Evolutionary conservation across 2,888 invertebrate genomes (phyloP).

Genomic region (Tetranychus truncatus): DNA sequence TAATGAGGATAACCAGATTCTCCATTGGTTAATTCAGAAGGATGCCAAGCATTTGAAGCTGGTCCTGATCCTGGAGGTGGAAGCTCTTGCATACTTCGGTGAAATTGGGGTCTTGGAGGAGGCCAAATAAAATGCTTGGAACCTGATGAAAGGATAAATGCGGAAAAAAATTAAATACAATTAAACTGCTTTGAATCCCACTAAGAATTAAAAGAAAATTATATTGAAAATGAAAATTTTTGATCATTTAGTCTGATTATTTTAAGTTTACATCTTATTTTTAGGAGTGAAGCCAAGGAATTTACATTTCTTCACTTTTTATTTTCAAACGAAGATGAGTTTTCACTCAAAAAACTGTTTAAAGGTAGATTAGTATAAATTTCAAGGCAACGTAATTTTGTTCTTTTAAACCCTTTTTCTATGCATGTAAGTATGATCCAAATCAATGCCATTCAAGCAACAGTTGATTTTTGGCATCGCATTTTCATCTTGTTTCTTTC

Average conservation of each 20-base stretch:
- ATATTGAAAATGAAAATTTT: no score
- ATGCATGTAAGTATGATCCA: not conserved
- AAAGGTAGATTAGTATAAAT: not conserved
- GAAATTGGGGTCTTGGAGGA: slow-evolving; percentile 3
- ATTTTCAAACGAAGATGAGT: not conserved
- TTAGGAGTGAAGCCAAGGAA: not conserved
- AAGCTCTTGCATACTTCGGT: slow-evolving; percentile 6
- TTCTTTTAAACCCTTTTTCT: not conserved
- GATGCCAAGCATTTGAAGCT: slow-evolving; percentile 13
- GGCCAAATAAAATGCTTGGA: slow-evolving; percentile 12
- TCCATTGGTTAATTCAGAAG: not conserved
- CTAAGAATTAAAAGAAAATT: not conserved
- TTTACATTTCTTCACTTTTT: not conserved
- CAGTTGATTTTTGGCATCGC: not conserved
- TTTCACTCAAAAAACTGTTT: not conserved
- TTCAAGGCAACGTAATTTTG: not conserved
- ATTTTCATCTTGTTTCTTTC: not conserved
- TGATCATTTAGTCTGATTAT: no score
- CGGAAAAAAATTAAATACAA: not conserved
- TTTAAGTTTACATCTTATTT: not conserved
- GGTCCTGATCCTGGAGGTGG: slow-evolving; percentile 13
- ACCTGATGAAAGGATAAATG: not conserved
- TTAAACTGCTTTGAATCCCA: not conserved
- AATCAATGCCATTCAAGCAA: not conserved
- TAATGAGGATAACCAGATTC: not conserved